phyloP scores from a whole-genome alignment of 2,797 vertebrate species.

The Myotis myotis region DNA sequence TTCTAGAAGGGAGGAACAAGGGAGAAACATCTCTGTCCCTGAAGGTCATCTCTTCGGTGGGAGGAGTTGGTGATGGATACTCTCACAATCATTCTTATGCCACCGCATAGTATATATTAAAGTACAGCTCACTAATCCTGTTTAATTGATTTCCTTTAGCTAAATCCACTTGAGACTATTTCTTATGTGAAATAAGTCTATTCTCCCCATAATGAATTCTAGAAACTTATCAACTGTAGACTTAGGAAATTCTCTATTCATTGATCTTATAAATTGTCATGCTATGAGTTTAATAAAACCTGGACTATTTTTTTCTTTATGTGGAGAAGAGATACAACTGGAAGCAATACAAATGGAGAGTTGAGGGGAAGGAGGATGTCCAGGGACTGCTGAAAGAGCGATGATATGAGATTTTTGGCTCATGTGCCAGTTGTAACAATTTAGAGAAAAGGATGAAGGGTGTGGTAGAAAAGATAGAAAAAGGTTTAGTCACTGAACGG shows the following conservation, averaged over 20 bases:
- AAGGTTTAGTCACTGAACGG: not conserved
- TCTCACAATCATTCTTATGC: not conserved
- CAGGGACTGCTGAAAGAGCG: not conserved
- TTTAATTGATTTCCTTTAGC: not conserved
- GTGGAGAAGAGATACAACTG: not conserved
- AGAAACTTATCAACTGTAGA: not conserved
- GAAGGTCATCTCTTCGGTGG: not conserved
- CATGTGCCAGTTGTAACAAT: not conserved
- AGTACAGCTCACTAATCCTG: not conserved
- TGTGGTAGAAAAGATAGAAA: not conserved
- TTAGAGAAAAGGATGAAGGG: not conserved
- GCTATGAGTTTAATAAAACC: not conserved
- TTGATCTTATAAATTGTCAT: not conserved
- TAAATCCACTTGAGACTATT: not conserved
- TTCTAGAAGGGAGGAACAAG: not conserved
- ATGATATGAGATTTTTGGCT: not conserved
- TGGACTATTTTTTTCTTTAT: not conserved
- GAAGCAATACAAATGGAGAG: not conserved
- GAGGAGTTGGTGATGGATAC: not conserved
- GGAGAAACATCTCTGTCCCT: not conserved
- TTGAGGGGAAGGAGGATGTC: not conserved
- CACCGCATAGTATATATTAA: not conserved
- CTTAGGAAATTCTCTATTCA: not conserved
- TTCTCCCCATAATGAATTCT: not conserved
- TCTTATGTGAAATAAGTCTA: not conserved